These are phyloP conservation scores for Anguilla anguilla DNA, from an alignment of 2,797 vertebrate species.

Conservation along the genomic window DNA sequence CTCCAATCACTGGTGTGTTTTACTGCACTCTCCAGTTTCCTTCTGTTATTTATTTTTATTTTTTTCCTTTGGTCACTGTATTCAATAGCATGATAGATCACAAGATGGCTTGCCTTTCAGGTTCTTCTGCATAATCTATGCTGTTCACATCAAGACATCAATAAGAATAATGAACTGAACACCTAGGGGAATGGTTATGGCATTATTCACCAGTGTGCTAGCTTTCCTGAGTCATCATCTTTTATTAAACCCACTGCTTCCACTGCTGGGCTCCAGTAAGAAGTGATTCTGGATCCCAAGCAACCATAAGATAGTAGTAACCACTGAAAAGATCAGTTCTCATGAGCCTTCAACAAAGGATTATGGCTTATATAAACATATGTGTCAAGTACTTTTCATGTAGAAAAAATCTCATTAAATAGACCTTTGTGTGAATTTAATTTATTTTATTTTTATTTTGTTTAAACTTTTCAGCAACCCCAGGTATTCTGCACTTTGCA, in stretches of 20 bases:
- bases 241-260: not conserved
- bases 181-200: not conserved
- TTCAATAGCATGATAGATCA: slow-evolving; percentile 9
- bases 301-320: not conserved
- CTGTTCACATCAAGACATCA: not conserved
- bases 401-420: too few species aligned
- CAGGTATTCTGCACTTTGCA: not conserved
- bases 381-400: too few species aligned
- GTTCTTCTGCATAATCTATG: slow-evolving; percentile 1
- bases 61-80: not conserved
- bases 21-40: not conserved
- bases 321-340: too few species aligned
- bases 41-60: not conserved
- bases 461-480: not conserved
- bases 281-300: not conserved
- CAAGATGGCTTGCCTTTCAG: not conserved
- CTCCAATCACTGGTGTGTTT: not conserved
- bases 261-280: slow-evolving; percentile 1
- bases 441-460: not conserved
- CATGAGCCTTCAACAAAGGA: too few species aligned
- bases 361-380: too few species aligned
- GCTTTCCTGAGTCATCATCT: slow-evolving; percentile 1
- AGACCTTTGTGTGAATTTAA: not conserved
- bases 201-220: not conserved
- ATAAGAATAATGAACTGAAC: not conserved